Percentiles rank a stretch among this genome's conserved stretches.
Conservation (phyloP, 1,140 invertebrate genomes). For the Ceratosolen solmsi region DNA sequence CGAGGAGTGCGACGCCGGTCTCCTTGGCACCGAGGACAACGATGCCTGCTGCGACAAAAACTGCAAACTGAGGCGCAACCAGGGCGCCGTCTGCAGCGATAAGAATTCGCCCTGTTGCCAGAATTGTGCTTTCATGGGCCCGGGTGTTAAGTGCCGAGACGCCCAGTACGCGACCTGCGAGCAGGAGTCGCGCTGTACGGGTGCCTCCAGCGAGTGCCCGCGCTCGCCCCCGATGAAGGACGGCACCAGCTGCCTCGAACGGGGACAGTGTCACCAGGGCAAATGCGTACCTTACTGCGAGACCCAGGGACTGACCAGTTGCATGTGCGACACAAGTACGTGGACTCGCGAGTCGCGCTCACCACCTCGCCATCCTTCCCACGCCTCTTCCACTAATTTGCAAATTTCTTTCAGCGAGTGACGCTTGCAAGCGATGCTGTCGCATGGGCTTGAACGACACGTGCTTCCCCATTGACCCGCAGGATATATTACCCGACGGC, state of each 20-base stretch:
- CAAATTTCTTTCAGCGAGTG: conserved; percentile 79
- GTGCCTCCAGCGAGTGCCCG: conserved; percentile 80
- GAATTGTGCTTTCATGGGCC: conserved; percentile 88
- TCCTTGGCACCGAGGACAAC: conserved; percentile 93
- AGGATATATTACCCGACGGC: conserved; percentile 91
- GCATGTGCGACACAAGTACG: conserved; percentile 94
- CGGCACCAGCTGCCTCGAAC: conserved; percentile 89
- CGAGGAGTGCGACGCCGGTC: conserved; percentile 94
- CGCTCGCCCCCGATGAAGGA: conserved; percentile 90
- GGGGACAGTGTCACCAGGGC: conserved; percentile 88
- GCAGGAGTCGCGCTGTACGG: conserved; percentile 85
- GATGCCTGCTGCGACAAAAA: conserved; percentile 94
- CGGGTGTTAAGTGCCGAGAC: conserved; percentile 87
- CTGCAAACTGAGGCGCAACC: conserved; percentile 86
- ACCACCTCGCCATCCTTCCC: background rate
- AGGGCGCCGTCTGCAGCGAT: conserved; percentile 92
- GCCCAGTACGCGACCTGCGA: conserved; percentile 92
- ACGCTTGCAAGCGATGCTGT: conserved; percentile 93
- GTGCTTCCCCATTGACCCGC: conserved; percentile 90
- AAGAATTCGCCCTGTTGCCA: conserved; percentile 96
- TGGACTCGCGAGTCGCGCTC: too few relatives aligned
- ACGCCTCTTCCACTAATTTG: too few relatives aligned
- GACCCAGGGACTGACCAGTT: conserved; percentile 91
- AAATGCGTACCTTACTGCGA: conserved; percentile 95
- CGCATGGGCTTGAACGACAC: conserved; percentile 92